These are phyloP conservation scores for Athripsodes cinereus DNA, from an alignment of 2,888 invertebrate species.

Conservation along the genomic window DNA sequence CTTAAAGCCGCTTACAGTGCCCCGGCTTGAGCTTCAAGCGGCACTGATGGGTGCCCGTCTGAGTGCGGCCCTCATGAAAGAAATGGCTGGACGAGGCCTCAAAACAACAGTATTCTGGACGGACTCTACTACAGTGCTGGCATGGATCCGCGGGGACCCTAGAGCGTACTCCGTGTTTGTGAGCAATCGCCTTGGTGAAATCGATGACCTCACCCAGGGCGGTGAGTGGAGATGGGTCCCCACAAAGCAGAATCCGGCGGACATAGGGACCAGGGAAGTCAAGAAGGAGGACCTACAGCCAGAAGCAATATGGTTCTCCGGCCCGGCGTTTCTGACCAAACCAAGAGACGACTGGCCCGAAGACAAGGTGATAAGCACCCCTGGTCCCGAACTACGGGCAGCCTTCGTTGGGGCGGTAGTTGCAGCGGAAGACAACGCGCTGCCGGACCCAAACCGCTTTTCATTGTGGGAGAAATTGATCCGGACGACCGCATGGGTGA, in stretches of 20 bases:
- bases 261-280: slow-evolving; percentile 23
- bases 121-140: slow-evolving; percentile 29
- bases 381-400: not conserved
- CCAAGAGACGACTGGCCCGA: slow-evolving; percentile 3
- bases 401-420: no score
- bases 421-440: not conserved
- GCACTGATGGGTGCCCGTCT: slow-evolving; percentile 5
- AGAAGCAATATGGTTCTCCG: slow-evolving; percentile 14
- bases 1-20: not conserved
- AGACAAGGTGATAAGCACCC: not conserved
- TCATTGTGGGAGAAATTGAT: not conserved
- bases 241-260: slow-evolving; percentile 12
- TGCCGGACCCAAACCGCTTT: not conserved
- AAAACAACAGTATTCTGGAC: slow-evolving; percentile 26
- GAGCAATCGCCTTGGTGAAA: slow-evolving; percentile 27
- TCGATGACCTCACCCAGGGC: slow-evolving; percentile 18
- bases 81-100: slow-evolving; percentile 17
- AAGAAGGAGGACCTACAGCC: not conserved
- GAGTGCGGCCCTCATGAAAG: not conserved
- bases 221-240: slow-evolving; percentile 31
- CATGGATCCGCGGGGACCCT: slow-evolving; percentile 27
- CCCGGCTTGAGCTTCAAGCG: slow-evolving; percentile 4
- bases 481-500: not conserved
- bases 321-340: slow-evolving; percentile 17
- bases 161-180: slow-evolving; percentile 28